Base-by-base conservation (phyloP, 2,888 invertebrate genomes). In the Tachina lurida region DNA sequence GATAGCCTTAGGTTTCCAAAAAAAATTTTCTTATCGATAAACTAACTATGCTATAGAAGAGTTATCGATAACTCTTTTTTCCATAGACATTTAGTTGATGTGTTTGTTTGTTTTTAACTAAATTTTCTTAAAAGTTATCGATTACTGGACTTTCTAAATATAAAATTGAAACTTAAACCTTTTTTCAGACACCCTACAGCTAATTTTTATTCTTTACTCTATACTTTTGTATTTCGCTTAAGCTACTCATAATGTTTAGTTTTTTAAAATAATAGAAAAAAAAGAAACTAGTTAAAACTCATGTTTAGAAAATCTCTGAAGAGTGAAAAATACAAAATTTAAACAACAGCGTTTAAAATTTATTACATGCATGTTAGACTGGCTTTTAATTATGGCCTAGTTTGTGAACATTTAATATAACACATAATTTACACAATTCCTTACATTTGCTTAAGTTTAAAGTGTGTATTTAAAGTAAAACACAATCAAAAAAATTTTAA, bases 291-390 rank as follows among this genome's bases (percentile, higher is more conserved):
- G 49, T 17, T 63, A 39, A 47, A 67, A 41, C 10, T 8, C 49
- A 60, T 70, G 71, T 41, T 67, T 67, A 58, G 22, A 62, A 80
- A 80, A 73, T 74, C 47, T 80, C 58, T 80, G 47, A 74, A 82
- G 75, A 54, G 75, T 75, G 54, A 75, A 82, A 74, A 67, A 22
- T 54, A 75, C 39, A 67, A 58, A 31, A 47, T 41, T 62, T 15
- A 73, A 67, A 67, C 49, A 67, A 31, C 67, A 47, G 47, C 62
- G 60, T 73, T 31, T 71, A 65, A 80, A 62, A 76, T 80, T 73
- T 80, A 76, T 76, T 76, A 80, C 76, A 71, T 65, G 71, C 60
- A 67, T 80, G 80, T 80, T 80, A 73, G 76, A 76, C 65, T 80
- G 76, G 65, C 41, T 60, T 67, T 73, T 76, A 77, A 79, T 75